A percentile compares a stretch with the other conserved stretches of the same genome.
phyloP scores from a whole-genome alignment of 53 echinoderm and acorn worm genomes.

The Holothuria scabra region DNA sequence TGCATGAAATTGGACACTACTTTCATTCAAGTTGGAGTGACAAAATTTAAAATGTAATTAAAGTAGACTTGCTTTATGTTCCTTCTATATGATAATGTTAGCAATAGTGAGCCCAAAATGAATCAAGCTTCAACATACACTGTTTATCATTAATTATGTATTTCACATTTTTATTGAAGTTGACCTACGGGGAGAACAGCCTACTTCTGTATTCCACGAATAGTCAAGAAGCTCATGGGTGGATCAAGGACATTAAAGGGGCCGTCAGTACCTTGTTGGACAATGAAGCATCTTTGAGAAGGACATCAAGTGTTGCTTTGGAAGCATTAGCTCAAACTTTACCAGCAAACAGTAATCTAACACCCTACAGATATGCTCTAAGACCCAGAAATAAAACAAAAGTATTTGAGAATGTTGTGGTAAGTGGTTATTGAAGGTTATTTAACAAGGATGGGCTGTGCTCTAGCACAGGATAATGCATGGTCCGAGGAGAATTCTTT shows the following conservation, averaged over 20 bases:
- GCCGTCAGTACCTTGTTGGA: slow-evolving; percentile 65
- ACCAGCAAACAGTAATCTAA: neutral
- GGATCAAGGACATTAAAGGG: slow-evolving; percentile 81
- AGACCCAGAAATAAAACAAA: slow-evolving; percentile 57
- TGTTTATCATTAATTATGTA: neutral
- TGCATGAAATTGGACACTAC: no score
- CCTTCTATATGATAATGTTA: no score
- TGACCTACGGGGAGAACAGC: slow-evolving; percentile 63
- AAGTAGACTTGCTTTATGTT: no score
- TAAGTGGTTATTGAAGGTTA: neutral
- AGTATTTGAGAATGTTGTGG: slow-evolving; percentile 30
- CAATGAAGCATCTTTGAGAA: slow-evolving; percentile 61
- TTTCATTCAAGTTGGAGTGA: no score
- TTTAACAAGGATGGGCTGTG: no score
- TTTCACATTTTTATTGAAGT: slow-evolving; percentile 36
- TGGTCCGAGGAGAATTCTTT: no score
- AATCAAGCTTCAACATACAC: no score
- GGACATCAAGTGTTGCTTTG: slow-evolving; percentile 41
- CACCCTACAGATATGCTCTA: slow-evolving; percentile 31
- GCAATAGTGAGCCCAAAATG: no score
- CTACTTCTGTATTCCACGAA: slow-evolving; percentile 80
- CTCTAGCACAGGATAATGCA: no score
- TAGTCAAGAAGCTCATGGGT: slow-evolving; percentile 74
- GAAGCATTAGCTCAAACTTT: slow-evolving; percentile 13
- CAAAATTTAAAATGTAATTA: no score